phyloP scores from a whole-genome alignment of 2,888 invertebrate species.

The Sinohyriopsis cumingii region DNA sequence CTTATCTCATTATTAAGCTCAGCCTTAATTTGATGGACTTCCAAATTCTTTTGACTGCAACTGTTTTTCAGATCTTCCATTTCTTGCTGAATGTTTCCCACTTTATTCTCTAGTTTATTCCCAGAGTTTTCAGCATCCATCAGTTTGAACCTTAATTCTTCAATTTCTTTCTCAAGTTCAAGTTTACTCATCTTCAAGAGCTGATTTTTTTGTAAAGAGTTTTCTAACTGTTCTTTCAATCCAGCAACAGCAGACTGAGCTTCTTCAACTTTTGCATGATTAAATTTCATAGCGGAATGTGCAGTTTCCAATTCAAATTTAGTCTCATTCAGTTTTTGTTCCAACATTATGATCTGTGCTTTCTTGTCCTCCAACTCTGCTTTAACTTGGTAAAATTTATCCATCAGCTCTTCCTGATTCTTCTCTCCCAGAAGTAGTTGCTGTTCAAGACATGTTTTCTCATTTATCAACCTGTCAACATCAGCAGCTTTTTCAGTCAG shows the following conservation, averaged over 20 bases:
- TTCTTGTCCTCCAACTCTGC: conserved; percentile 9
- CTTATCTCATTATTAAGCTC: conserved; percentile 14
- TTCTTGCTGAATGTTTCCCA: conserved; percentile 12
- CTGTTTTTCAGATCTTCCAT: conserved; percentile 21
- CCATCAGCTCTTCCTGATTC: conserved; percentile 5
- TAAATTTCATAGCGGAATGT: conserved; percentile 2
- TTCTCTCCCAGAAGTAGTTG: neutral
- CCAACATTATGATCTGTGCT: conserved; percentile 4
- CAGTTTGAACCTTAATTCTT: conserved; percentile 5
- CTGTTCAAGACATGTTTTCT: conserved; percentile 2
- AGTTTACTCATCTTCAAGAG: neutral
- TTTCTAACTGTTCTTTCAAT: neutral
- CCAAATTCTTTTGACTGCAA: conserved; percentile 9
- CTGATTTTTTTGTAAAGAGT: neutral
- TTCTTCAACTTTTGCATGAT: conserved; percentile 1
- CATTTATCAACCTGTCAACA: neutral
- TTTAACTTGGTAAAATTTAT: conserved; percentile 1
- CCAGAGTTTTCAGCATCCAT: conserved; percentile 3
- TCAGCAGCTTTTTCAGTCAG: too few species aligned
- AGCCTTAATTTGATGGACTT: conserved; percentile 15
- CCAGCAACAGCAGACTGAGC: neutral
- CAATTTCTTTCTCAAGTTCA: conserved; percentile 5
- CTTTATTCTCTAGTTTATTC: conserved; percentile 4
- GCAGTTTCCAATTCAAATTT: conserved; percentile 12
- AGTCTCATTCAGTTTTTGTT: conserved; percentile 22